phyloP scores from a whole-genome alignment of 23 tunicate genomes.

The Styela plicata region DNA sequence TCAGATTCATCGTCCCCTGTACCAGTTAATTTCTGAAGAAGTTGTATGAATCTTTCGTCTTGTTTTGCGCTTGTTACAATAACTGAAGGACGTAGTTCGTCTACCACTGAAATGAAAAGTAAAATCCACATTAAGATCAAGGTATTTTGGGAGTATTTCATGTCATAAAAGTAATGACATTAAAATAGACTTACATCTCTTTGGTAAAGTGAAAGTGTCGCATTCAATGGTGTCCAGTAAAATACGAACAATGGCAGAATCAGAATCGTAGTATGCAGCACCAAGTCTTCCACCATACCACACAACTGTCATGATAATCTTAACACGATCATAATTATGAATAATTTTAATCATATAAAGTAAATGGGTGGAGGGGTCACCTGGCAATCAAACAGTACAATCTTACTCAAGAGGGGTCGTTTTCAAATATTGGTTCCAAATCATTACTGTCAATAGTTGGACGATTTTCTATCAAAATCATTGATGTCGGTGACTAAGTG shows the following conservation, averaged over 20 bases:
- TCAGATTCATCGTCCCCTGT: neutral
- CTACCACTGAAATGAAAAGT: conserved; percentile 42
- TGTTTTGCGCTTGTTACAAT: conserved; percentile 74
- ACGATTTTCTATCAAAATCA: too few relatives aligned
- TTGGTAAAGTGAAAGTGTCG: conserved; percentile 33
- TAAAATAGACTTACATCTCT: conserved; percentile 12
- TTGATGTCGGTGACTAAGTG: too few relatives aligned
- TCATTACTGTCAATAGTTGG: too few relatives aligned
- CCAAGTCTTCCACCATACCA: conserved; percentile 60
- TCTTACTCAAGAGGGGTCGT: too few relatives aligned
- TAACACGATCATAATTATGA: neutral
- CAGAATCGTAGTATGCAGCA: conserved; percentile 85
- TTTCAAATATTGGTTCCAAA: too few relatives aligned
- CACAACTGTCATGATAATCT: conserved; percentile 27
- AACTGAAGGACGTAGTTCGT: conserved; percentile 53
- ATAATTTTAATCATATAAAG: too few relatives aligned
- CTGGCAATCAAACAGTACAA: too few relatives aligned
- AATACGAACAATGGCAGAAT: conserved; percentile 48
- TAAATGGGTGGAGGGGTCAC: too few relatives aligned
- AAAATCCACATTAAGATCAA: too few relatives aligned
- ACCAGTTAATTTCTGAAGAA: conserved; percentile 18
- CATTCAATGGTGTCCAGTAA: conserved; percentile 57
- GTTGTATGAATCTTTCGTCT: conserved; percentile 42
- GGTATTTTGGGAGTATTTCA: too few relatives aligned
- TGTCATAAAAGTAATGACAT: too few relatives aligned